Conservation (phyloP, 2,888 invertebrate genomes). For the Eudasyphora cyanicolor region DNA sequence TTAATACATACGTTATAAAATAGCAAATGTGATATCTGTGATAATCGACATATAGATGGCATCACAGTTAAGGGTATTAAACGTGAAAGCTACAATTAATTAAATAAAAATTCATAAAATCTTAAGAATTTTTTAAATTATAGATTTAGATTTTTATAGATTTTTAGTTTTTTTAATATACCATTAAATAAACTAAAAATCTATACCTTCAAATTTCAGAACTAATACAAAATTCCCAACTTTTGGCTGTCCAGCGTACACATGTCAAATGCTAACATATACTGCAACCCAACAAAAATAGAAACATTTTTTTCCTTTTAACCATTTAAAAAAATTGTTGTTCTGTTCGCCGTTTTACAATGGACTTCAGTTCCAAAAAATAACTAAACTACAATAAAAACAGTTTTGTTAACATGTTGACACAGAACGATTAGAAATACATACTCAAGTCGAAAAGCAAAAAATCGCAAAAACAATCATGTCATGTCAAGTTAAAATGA, state of each 20-base stretch:
- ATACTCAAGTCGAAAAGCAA: background rate
- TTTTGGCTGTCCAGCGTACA: background rate
- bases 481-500: slow-evolving; percentile 55
- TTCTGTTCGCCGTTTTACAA: too few species aligned
- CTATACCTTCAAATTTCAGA: background rate
- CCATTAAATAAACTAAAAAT: too few species aligned
- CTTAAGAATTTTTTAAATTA: too few species aligned
- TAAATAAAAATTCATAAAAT: too few species aligned
- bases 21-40: too few species aligned
- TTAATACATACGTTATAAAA: too few species aligned
- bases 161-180: too few species aligned
- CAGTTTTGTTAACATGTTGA: background rate
- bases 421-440: slow-evolving; percentile 14
- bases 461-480: slow-evolving; percentile 11
- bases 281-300: background rate
- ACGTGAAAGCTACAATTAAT: too few species aligned
- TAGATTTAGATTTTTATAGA: too few species aligned
- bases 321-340: background rate
- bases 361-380: background rate
- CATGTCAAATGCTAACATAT: slow-evolving; percentile 7
- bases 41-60: too few species aligned
- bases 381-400: background rate
- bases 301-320: background rate
- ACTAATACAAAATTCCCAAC: background rate
- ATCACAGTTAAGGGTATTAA: too few species aligned